Evolutionary conservation across 37 sponge, comb jelly and placozoan genomes (phyloP).

Genomic region (Halisarca cf. caerulea): DNA sequence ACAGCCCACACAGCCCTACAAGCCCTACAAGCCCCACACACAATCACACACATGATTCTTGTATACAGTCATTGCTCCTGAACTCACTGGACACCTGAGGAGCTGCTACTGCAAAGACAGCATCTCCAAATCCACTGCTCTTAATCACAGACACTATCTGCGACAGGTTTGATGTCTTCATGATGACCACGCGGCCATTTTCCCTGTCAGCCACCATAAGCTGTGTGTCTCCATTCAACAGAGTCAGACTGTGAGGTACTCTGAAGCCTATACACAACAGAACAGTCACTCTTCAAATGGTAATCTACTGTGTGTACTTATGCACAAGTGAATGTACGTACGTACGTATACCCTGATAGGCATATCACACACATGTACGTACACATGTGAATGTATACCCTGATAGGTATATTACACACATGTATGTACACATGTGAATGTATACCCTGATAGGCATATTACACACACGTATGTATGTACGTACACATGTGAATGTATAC

Average conservation of each 20-base stretch:
- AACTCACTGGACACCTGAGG: neutral
- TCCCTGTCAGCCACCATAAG: constrained; percentile 87
- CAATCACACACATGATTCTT: constrained; percentile 32
- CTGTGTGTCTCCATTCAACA: constrained; percentile 23
- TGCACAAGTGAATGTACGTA: no score
- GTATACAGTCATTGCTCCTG: no score
- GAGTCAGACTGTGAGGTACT: constrained; percentile 61
- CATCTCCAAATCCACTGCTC: neutral
- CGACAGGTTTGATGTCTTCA: neutral
- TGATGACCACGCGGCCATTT: constrained; percentile 66
- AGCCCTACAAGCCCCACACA: no score
- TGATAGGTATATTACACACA: neutral
- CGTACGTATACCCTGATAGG: no score
- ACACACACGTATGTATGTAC: neutral
- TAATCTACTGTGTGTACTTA: no score
- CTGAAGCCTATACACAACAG: neutral
- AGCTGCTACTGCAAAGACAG: constrained; percentile 15
- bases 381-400: neutral
- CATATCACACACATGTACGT: no score
- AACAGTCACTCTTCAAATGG: no score
- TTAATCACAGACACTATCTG: neutral
- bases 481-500: neutral
- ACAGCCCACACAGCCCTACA: no score
- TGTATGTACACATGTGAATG: no score
- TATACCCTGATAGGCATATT: neutral